These are phyloP conservation scores for Creontiades dilutus DNA, from an alignment of 2,888 invertebrate genomes.

Conservation along the genomic window DNA sequence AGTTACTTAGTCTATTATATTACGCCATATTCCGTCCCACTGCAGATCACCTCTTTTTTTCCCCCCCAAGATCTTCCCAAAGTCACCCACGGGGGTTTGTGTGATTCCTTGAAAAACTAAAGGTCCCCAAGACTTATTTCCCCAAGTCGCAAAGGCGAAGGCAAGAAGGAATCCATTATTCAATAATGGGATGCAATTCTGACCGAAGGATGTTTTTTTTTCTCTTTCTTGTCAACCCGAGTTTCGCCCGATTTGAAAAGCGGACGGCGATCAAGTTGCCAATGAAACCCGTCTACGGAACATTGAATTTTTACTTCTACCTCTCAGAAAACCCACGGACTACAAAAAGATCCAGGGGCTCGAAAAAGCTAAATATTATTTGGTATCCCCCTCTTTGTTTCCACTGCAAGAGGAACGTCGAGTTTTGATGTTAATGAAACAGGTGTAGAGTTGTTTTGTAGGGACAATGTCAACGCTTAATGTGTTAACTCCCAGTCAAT, in stretches of 20 bases:
- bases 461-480: neutral
- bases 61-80: neutral
- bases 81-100: neutral
- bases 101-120: slow-evolving; percentile 21
- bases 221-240: slow-evolving; percentile 41
- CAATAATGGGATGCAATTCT: slow-evolving; percentile 53
- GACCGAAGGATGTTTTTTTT: slow-evolving; percentile 5
- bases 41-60: neutral
- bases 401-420: neutral
- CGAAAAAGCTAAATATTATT: slow-evolving; percentile 21
- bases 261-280: slow-evolving; percentile 47
- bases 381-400: neutral
- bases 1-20: slow-evolving; percentile 56
- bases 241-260: slow-evolving; percentile 55
- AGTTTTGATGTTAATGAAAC: slow-evolving; percentile 4
- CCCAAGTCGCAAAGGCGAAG: slow-evolving; percentile 19
- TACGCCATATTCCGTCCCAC: slow-evolving; percentile 31
- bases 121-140: neutral
- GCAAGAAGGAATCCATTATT: slow-evolving; percentile 45
- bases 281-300: slow-evolving; percentile 28
- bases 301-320: slow-evolving; percentile 30
- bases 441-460: neutral
- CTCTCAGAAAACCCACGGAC: slow-evolving; percentile 16
- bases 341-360: slow-evolving; percentile 12
- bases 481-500: slow-evolving; percentile 1